Evolutionary conservation across 2,797 vertebrate species (phyloP), one percentile per base, ranked within the genome.

Genomic region (Cuniculus paca): DNA sequence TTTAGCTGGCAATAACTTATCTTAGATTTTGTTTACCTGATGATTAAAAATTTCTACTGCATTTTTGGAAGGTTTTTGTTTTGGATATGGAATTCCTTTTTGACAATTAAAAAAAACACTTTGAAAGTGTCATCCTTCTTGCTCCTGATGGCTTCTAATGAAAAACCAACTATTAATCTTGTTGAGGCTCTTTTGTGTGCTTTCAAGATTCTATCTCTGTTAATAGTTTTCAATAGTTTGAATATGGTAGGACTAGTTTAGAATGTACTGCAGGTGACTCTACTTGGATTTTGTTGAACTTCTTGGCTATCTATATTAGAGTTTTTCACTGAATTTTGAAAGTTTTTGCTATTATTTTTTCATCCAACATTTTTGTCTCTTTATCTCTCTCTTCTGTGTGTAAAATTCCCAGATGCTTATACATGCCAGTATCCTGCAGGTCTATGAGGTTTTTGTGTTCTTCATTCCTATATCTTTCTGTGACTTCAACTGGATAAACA

Each of bases 21-120:
- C 52, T 85, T 79, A 84, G 52, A 42, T 90, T 85, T 85, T 70
- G 26, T 85, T 94, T 90, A 72, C 31, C 52, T 36, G 54, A 36
- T 45, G 26, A 90, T 79, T 77, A 72, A 28, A n/a, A 45, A 28
- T 42, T 93, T 93, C 28, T 42, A 20, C n/a, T 81, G 79, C 22
- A 39, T 87, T 77, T 93, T 79, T 58, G 12, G 72, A 72, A 42
- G 34, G 45, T 72, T 34, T 70, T 85, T 92, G 79, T 70, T 5
- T 22, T 61, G 65, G 24, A 81, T 88, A 52, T 34, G 52, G 34
- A 74, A 88, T 24, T 72, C 56, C 26, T 80, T 42, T 34, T 36
- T 60, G 42, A 60, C 39, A 58, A 42, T 45, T 45, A 60, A 16
- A 28, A n/a, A 45, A 42, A 72, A 63, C 39, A 48, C 58, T 48